These are phyloP conservation scores for Anarhynchus alexandrinus DNA, from an alignment of 2,113 vertebrate genomes.

Conservation along the genomic window DNA sequence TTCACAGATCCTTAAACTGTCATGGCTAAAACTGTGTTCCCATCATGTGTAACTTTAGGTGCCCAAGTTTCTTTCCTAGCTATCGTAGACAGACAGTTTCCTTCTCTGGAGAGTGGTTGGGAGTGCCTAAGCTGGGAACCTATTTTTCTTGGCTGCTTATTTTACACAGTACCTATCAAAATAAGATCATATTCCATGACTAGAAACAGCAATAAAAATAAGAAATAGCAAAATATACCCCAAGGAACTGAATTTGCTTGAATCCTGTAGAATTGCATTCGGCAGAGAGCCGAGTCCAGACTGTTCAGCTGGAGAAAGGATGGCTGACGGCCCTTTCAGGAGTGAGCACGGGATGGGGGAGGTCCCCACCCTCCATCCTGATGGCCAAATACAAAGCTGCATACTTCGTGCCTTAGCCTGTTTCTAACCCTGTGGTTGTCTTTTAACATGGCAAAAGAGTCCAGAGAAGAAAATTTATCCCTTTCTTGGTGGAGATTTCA, in stretches of 20 bases:
- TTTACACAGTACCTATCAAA: background rate
- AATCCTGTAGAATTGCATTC: background rate
- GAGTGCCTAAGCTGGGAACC: background rate
- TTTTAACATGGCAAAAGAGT: background rate
- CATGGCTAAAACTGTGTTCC: background rate
- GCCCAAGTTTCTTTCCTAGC: background rate
- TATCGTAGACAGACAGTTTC: background rate
- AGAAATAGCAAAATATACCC: background rate
- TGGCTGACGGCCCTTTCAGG: background rate
- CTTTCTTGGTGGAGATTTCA: background rate
- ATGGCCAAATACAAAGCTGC: background rate
- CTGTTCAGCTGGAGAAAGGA: background rate
- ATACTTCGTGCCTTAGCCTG: background rate
- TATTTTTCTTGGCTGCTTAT: background rate
- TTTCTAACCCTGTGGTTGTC: background rate
- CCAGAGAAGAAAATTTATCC: background rate
- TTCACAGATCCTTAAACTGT: background rate
- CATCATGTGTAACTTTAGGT: background rate
- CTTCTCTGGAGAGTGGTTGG: background rate
- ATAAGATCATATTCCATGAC: background rate
- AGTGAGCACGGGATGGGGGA: background rate
- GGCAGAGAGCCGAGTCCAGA: background rate
- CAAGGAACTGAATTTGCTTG: background rate
- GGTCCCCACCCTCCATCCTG: background rate
- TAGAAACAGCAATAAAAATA: background rate